Conservation (phyloP, 2,113 vertebrate species). For the Forbesichthys papilliferus region DNA sequence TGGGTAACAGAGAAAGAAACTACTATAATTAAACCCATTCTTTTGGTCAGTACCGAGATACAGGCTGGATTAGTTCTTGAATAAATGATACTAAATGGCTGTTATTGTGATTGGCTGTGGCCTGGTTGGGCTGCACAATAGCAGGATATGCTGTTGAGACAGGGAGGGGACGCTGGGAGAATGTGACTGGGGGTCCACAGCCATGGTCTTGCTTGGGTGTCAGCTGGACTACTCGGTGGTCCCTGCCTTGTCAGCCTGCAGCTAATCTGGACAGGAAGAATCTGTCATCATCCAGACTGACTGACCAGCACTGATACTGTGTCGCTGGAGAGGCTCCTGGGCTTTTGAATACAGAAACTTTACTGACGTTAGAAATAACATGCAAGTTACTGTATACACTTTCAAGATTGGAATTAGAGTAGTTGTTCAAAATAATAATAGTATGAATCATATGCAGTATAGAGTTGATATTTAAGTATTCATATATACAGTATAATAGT, state of each 20-base stretch:
- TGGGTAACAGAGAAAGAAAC: conserved; percentile 32
- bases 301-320: conserved; percentile 3
- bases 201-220: conserved; percentile 23
- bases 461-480: too few species aligned
- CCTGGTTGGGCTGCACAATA: conserved; percentile 64
- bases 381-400: too few species aligned
- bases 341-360: too few species aligned
- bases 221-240: conserved; percentile 21
- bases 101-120: conserved; percentile 54
- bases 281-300: conserved; percentile 3
- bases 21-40: conserved; percentile 37
- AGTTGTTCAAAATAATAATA: too few species aligned
- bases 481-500: too few species aligned
- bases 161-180: conserved; percentile 50
- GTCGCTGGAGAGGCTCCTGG: too few species aligned
- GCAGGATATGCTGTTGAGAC: conserved; percentile 68
- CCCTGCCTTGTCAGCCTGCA: conserved; percentile 3
- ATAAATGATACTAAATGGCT: conserved; percentile 55
- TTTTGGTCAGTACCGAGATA: conserved; percentile 33
- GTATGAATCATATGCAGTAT: too few species aligned
- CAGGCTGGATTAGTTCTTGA: conserved; percentile 42
- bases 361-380: too few species aligned
- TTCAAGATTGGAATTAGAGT: too few species aligned
- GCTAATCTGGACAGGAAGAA: too few species aligned
- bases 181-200: conserved; percentile 33